Base-by-base conservation (phyloP, 2,797 vertebrate genomes). In the Pseudochirops corinnae region DNA sequence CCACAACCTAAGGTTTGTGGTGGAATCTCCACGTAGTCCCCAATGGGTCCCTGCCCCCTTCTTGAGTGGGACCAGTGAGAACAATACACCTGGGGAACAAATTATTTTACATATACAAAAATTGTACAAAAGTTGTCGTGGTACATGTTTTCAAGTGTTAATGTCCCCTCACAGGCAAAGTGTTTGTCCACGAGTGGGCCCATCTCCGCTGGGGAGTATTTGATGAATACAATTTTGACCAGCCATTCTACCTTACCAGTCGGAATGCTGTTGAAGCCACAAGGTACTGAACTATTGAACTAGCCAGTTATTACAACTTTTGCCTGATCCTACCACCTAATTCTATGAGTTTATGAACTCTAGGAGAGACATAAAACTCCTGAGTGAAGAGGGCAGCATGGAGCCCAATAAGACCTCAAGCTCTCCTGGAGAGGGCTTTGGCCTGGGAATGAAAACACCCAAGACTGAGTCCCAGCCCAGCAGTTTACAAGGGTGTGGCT, bases 161-260 rank as follows among this genome's bases (percentile, higher is more conserved):
- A 91, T 96, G 60, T 93, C 96, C 94, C 96, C 95, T 96, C 94
- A 90, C 60, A 99, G 99, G 98, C 93, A 98, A 56, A 97, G 98
- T 98, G 28, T 98, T 99, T 98, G 98, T 98, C 46, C 99, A 99
- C 18, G 98, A 99, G 95, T 99, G 99, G 99, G 98, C 98, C 93
- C 99, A 99, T 95, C 98, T 98, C 50, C 95, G 96, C 56, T 99
- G 99, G 99, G 99, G 99, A 0, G 96, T 99, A 5, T 99, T 98
- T 95, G 98, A 99, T 98, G 99, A 99, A 97, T 98, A 99, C 55
- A 98, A 98, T 94, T 56, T 57, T 3, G 67, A 98, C 0, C 5
- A 7, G 13, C 98, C 98, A 91, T 99, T 98, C 96, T 99, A 98
- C 82, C 21, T 96, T 50, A 98, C 98, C 50, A 50, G 3, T 92